Evolutionary conservation across 2,113 vertebrate species (phyloP).

Genomic region (Ammospiza nelsoni): DNA sequence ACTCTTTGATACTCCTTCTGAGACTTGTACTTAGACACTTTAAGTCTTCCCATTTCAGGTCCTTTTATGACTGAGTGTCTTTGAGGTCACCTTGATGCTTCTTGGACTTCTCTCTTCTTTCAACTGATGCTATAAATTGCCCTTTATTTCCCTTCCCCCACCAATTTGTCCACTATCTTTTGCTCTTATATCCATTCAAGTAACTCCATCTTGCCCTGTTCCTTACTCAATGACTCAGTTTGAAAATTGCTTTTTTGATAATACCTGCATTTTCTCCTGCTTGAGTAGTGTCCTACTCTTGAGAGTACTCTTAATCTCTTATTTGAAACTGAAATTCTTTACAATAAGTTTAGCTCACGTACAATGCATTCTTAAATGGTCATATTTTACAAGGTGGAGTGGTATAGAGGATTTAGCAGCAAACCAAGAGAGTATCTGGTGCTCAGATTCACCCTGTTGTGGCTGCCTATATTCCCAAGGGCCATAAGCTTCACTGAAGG

Average conservation of each 20-base stretch:
- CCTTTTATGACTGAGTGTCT: background rate
- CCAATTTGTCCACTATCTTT: background rate
- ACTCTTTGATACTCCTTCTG: background rate
- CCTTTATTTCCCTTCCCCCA: background rate
- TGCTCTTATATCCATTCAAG: background rate
- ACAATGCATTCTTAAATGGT: background rate
- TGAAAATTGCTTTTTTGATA: background rate
- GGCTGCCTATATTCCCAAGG: background rate
- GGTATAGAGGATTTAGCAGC: background rate
- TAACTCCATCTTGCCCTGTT: background rate
- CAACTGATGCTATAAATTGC: background rate
- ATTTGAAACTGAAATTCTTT: background rate
- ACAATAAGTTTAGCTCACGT: background rate
- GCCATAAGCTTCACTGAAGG: background rate
- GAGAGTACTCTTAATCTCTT: background rate
- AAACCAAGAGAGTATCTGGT: background rate
- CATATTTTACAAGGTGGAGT: background rate
- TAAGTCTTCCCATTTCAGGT: background rate
- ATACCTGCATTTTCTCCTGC: background rate
- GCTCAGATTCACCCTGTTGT: background rate
- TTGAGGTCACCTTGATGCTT: background rate
- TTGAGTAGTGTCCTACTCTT: background rate
- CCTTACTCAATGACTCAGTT: background rate
- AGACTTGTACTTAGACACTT: background rate
- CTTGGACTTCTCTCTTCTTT: background rate